Conservation (phyloP, 2,113 vertebrate species). For the Xerus inauris region DNA sequence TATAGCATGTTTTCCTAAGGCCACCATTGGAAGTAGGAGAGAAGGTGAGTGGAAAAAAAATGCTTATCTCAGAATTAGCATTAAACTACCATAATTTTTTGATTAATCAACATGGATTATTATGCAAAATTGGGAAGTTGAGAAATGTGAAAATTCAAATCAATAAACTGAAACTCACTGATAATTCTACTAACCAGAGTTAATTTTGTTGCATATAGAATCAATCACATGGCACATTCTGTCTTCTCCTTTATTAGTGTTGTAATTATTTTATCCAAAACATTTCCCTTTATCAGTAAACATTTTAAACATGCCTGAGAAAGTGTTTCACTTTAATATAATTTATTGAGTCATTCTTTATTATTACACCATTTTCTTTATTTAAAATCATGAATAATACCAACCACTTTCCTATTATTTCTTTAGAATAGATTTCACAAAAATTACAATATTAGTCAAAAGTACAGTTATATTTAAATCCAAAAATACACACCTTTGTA, state of each 20-base stretch:
- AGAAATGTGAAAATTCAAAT: conserved; percentile 43
- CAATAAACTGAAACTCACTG: neutral
- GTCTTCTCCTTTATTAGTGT: neutral
- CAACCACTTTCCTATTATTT: neutral
- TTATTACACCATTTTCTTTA: conserved; percentile 4
- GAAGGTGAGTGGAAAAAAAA: neutral
- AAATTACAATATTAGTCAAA: neutral
- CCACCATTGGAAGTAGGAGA: neutral
- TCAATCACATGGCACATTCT: neutral
- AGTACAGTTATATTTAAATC: neutral
- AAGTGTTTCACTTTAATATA: neutral
- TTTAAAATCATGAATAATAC: conserved; percentile 14
- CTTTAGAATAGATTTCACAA: neutral
- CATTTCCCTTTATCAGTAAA: conserved; percentile 8
- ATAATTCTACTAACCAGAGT: neutral
- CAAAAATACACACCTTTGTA: neutral
- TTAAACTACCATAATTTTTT: conserved; percentile 8
- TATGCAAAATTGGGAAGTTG: conserved; percentile 31
- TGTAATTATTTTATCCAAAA: conserved; percentile 26
- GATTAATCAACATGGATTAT: conserved; percentile 37
- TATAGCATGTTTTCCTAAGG: neutral
- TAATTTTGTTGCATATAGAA: neutral
- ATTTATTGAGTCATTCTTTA: conserved; percentile 20
- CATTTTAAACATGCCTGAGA: neutral
- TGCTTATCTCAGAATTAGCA: neutral